Conservation (phyloP, 2,888 invertebrate genomes). For the Phyto melanocephala region DNA sequence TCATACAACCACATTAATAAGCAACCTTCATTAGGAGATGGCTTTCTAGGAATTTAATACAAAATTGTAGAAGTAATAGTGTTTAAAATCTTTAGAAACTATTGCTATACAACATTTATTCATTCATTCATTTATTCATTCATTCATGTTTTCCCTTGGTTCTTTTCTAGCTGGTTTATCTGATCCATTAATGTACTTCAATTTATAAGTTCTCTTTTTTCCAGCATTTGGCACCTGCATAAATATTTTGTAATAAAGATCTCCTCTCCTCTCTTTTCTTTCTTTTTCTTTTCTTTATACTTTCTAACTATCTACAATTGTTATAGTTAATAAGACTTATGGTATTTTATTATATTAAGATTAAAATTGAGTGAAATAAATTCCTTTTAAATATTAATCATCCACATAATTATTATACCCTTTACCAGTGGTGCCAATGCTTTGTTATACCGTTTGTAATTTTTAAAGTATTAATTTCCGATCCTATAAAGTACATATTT, state of each 20-base stretch:
- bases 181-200: not conserved
- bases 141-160: constrained; percentile 24
- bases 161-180: not conserved
- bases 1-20: not conserved
- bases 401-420: constrained; percentile 31
- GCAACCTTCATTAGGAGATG: not conserved
- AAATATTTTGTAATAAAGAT: constrained; percentile 4
- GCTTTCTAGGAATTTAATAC: not conserved
- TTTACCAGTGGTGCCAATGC: too few relatives aligned
- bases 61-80: not conserved
- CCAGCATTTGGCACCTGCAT: constrained; percentile 44
- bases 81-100: not conserved
- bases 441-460: too few relatives aligned
- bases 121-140: too few relatives aligned
- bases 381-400: constrained; percentile 47
- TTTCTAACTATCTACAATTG: not conserved
- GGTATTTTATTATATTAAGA: constrained; percentile 33
- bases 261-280: not conserved
- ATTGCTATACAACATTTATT: not conserved
- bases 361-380: constrained; percentile 51
- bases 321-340: not conserved
- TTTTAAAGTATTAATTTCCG: too few relatives aligned
- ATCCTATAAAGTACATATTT: too few relatives aligned
- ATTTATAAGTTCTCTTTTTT: not conserved
- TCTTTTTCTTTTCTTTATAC: not conserved